phyloP scores from a whole-genome alignment of 1,140 invertebrate species.

The Zaprionus capensis region DNA sequence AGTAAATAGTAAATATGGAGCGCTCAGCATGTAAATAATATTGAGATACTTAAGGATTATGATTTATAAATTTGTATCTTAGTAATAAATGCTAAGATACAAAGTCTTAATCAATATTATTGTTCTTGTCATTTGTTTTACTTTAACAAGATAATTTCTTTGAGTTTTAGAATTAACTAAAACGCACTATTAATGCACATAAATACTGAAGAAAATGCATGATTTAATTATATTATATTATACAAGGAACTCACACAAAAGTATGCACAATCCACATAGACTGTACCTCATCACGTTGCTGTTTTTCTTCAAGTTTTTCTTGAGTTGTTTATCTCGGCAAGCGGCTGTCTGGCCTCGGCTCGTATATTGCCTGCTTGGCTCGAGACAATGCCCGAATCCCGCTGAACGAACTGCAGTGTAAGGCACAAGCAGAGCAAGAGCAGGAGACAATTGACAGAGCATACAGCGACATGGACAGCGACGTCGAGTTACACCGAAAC shows the following conservation, averaged over 20 bases:
- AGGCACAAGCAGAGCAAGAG: conserved; percentile 5
- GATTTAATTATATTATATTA: background rate
- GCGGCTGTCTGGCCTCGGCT: conserved; percentile 6
- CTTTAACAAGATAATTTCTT: too few species aligned
- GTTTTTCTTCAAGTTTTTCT: conserved; percentile 5
- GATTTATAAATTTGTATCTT: too few species aligned
- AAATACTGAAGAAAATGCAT: background rate
- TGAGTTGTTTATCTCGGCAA: conserved; percentile 21
- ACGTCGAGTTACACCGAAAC: conserved; percentile 36
- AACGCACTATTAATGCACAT: background rate
- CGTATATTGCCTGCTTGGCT: conserved; percentile 45
- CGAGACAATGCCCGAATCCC: conserved; percentile 61
- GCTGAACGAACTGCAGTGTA: background rate
- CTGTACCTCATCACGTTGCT: conserved; percentile 1
- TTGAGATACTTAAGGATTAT: too few species aligned
- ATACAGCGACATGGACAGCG: conserved; percentile 22
- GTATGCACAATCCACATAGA: background rate
- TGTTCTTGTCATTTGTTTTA: too few species aligned
- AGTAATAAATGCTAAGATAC: too few species aligned
- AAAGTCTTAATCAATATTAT: too few species aligned
- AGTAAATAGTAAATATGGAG: too few species aligned
- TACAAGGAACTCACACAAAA: background rate
- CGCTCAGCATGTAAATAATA: too few species aligned
- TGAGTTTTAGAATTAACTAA: background rate
- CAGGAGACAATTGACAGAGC: conserved; percentile 60